Base-by-base conservation (phyloP, 2,888 invertebrate species). In the Drosophila peninsularis region DNA sequence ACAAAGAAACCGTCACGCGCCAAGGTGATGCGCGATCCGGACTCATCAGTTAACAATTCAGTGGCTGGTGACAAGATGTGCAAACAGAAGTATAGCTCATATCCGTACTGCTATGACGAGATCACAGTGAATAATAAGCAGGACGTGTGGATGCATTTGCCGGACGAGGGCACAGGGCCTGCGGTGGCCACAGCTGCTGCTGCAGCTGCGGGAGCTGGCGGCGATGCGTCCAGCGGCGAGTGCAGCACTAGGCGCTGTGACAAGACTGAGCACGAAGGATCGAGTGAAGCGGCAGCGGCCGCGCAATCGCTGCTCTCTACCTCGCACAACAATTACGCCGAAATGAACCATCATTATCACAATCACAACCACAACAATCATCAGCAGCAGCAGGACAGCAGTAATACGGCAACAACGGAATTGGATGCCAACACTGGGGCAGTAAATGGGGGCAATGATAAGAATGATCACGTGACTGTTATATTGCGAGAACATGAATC, bases 61-160 rank as follows among this genome's bases (percentile, higher is more conserved):
- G 90, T 88, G 62, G 91, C 90, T 27, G 92, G 91, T 19, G 93
- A 92, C 68, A 96, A 96, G 78, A 94, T 96, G 21, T 97, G 97
- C 91, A 97, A 97, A 92, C 96, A 97, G 82, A 97, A 96, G 90
- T 97, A 97, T 89, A 96, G 96, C n/a, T 96, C 96, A 41, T 97
- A 96, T 91, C 96, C 97, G 0, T 97, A 97, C 90, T 97, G 97
- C 87, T 97, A 97, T 77, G 96, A 96, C 79, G 97, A 97, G 91
- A 97, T 97, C 41, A 95, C 96, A 13, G 95, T 95, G 27, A 95
- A 96, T 66, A 95, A 95, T 0, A 95, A 95, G 83, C 95, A 94
- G 69, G 94, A 94, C 65, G 94, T 94, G 49, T 91, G 90, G 90
- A 80, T 91, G 79, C 92, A 92, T 76, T 71, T 92, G 71, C 91